Conservation (phyloP, 2,888 invertebrate species). For the Cecidostiba fungosa region DNA sequence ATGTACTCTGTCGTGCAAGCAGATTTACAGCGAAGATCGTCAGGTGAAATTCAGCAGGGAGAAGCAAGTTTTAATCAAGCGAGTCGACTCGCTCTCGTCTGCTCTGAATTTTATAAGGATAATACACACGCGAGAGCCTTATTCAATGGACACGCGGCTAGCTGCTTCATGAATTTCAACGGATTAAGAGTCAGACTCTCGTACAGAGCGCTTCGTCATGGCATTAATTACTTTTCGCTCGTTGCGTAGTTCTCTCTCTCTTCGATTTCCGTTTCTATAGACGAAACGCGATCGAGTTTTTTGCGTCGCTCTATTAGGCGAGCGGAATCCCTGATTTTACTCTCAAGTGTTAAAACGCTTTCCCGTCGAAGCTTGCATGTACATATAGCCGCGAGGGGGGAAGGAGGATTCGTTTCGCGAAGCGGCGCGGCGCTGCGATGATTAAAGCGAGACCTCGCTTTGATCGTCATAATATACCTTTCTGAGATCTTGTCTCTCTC, state of each 20-base stretch:
- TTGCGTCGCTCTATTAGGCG: neutral
- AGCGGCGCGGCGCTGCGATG: neutral
- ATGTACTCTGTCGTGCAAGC: neutral
- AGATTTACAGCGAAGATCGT: neutral
- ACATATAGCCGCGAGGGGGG: neutral
- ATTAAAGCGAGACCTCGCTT: conserved; percentile 43
- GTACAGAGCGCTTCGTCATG: conserved; percentile 36
- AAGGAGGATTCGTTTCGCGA: neutral
- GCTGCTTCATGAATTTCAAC: conserved; percentile 37
- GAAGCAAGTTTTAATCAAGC: conserved; percentile 23
- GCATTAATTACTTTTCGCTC: conserved; percentile 50
- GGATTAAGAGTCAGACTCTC: neutral
- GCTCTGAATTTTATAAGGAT: neutral
- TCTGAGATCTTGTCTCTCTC: conserved; percentile 41
- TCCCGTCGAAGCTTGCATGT: neutral
- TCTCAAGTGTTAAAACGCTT: conserved; percentile 5
- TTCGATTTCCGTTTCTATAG: neutral
- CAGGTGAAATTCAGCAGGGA: neutral
- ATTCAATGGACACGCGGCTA: conserved; percentile 9
- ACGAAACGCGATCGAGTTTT: conserved; percentile 24
- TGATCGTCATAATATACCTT: conserved; percentile 39
- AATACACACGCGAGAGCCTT: neutral
- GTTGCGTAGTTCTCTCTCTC: neutral
- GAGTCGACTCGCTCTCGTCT: neutral
- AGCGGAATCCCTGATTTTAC: neutral